Conservation (phyloP, 2,113 vertebrate genomes). For the Himantopus leucocephalus region DNA sequence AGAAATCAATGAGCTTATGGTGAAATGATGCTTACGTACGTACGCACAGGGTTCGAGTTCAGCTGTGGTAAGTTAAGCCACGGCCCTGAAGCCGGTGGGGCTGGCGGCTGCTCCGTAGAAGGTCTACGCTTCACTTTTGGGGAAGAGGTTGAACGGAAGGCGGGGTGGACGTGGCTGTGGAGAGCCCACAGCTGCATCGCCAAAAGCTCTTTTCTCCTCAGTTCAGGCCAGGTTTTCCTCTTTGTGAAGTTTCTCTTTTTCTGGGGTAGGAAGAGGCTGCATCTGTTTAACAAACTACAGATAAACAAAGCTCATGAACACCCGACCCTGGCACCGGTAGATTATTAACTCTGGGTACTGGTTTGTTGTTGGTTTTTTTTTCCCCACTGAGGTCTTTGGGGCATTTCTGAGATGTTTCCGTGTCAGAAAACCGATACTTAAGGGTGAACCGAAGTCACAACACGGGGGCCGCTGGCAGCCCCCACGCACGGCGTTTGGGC, state of each 20-base stretch:
- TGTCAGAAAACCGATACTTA: neutral
- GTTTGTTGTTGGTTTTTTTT: neutral
- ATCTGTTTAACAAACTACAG: neutral
- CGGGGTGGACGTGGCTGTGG: accelerated
- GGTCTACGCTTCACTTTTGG: accelerated
- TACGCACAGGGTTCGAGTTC: neutral
- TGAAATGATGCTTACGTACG: neutral
- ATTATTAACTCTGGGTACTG: neutral
- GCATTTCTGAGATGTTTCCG: neutral
- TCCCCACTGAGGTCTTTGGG: neutral
- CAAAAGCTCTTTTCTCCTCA: neutral
- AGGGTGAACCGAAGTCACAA: no score
- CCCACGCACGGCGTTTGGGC: neutral
- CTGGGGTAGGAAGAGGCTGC: neutral
- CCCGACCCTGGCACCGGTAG: neutral
- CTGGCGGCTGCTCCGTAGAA: neutral
- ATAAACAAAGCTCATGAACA: neutral
- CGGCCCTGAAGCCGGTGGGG: neutral
- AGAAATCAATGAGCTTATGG: neutral
- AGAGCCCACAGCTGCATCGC: no score
- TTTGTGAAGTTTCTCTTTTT: neutral
- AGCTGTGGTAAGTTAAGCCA: neutral
- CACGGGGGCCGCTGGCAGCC: neutral
- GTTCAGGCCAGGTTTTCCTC: neutral
- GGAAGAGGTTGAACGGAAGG: neutral